Percentiles rank a stretch among this genome's conserved stretches.
Conservation (phyloP, 2,888 invertebrate species). For the Drosophila melanosoma region DNA sequence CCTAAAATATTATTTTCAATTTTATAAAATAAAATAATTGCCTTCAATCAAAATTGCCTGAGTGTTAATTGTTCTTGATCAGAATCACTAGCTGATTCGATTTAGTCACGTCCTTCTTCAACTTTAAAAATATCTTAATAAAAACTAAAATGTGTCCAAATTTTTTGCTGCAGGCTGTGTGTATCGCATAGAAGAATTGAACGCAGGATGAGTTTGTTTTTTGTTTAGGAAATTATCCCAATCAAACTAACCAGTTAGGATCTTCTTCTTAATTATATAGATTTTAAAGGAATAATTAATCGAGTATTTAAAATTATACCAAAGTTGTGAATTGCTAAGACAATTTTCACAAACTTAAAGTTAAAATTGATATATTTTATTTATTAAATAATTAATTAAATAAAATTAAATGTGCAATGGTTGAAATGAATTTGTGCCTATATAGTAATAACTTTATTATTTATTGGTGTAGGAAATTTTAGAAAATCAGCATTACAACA, state of each 20-base stretch:
- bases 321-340: too few relatives aligned
- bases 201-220: too few relatives aligned
- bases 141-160: not conserved
- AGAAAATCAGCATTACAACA: too few relatives aligned
- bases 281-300: not conserved
- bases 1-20: too few relatives aligned
- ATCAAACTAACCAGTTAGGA: too few relatives aligned
- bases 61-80: not conserved
- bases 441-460: not conserved
- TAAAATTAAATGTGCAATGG: accelerated
- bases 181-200: not conserved
- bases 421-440: not conserved
- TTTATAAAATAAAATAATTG: too few relatives aligned
- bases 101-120: too few relatives aligned
- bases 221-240: too few relatives aligned
- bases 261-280: not conserved
- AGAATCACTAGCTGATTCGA: too few relatives aligned
- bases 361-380: not conserved
- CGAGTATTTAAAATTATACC: not conserved
- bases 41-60: too few relatives aligned
- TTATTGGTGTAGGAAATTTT: not conserved
- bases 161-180: not conserved
- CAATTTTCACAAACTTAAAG: too few relatives aligned
- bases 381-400: not conserved
- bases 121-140: not conserved